Base-by-base conservation (phyloP, 1,140 invertebrate species). In the Drosophila bocki region DNA sequence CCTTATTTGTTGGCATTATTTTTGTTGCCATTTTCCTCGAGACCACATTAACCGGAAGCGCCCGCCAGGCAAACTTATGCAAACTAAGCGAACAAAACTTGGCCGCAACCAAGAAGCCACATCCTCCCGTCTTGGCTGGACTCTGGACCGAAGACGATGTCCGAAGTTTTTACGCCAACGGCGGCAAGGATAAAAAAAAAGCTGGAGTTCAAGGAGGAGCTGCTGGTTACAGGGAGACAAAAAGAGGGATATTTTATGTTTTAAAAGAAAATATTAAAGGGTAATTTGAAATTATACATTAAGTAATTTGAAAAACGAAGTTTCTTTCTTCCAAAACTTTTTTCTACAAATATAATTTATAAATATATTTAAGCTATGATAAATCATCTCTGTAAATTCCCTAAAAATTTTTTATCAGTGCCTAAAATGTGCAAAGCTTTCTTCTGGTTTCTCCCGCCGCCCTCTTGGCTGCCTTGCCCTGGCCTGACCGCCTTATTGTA, bases 1-100 rank as follows among this genome's bases (percentile, higher is more conserved):
- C 70, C 70, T 72, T 71, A 72, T 72, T 72, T 72, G 67, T 47
- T 59, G 69, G 53, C 53, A 56, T 56, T 56, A 56, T 56, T 56
- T 56, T 56, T 53, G 42, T 53, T 70, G 50, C 47, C 58, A 47
- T 33, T 76, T 63, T 48, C 22, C 77, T 37, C 53, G 19, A 56
- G 85, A 88, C 85, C 85, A 81, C 85, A 88, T 88, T 90, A 88
- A 90, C 85, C 85, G 85, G 85, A 88, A 90, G 85, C 70, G 82
- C 67, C 80, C 70, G 72, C 63, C 47, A 61, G 71, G 54, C 75
- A 90, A 88, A 88, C 85, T 90, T 88, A 88, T 88, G 85, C 85
- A 88, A 88, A 88, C 85, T 83, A 80, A 80, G 69, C 64, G 78
- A 63, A 70, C 65, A 81, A 79, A 90, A 84, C 74, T 90, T 88